Conservation (phyloP, 1,140 invertebrate species). For the Glossosoma conforme region DNA sequence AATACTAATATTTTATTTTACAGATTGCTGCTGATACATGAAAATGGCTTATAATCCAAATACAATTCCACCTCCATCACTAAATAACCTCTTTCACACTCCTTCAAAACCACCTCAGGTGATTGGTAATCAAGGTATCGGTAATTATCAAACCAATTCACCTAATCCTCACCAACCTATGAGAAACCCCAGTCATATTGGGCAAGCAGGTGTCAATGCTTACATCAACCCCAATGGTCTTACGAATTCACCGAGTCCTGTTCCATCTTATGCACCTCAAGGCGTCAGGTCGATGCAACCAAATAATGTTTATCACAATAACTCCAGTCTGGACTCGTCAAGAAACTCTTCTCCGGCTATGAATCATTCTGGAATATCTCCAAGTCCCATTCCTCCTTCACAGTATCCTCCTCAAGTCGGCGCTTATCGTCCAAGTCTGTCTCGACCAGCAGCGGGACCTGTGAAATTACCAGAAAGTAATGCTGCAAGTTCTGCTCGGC, state of each 20-base stretch:
- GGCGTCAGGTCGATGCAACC: no score
- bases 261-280: conserved; percentile 9
- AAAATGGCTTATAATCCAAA: conserved; percentile 20
- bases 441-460: background rate
- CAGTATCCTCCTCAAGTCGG: conserved; percentile 7
- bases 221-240: conserved; percentile 14
- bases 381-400: conserved; percentile 10
- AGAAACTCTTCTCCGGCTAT: conserved; percentile 29
- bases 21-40: background rate
- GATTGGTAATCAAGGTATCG: conserved; percentile 6
- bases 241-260: conserved; percentile 9
- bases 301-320: conserved; percentile 19
- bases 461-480: background rate
- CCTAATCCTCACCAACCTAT: conserved; percentile 3
- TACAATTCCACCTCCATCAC: conserved; percentile 4
- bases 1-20: background rate
- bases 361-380: conserved; percentile 14
- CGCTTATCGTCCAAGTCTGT: background rate
- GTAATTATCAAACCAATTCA: conserved; percentile 8
- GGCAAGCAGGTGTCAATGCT: background rate
- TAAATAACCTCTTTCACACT: conserved; percentile 1
- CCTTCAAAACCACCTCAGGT: conserved; percentile 5
- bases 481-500: background rate
- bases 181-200: conserved; percentile 5
- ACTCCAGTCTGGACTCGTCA: conserved; percentile 25